phyloP scores from a whole-genome alignment of 2,113 vertebrate species.

The Gavia stellata region DNA sequence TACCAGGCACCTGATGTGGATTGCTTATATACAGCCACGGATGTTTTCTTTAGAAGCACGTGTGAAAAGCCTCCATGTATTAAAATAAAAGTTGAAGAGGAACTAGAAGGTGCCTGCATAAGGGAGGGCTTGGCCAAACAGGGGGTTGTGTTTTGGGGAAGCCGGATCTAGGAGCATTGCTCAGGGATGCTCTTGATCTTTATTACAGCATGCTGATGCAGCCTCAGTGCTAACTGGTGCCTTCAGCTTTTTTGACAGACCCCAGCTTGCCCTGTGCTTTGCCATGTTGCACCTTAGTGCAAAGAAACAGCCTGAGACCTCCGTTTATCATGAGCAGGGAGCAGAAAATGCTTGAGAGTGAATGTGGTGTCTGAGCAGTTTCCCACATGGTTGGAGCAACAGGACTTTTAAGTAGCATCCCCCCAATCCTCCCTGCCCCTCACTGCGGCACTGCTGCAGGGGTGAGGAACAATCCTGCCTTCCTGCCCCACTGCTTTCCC shows the following conservation, averaged over 20 bases:
- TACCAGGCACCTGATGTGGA: background rate
- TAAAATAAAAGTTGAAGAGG: background rate
- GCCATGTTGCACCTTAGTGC: background rate
- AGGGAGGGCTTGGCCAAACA: background rate
- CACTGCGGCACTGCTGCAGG: background rate
- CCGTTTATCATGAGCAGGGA: rapidly evolving
- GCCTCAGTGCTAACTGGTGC: background rate
- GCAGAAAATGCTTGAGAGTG: background rate
- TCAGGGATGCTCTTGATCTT: background rate
- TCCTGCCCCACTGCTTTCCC: background rate
- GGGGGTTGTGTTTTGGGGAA: background rate
- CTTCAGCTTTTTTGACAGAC: background rate
- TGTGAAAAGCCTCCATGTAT: background rate
- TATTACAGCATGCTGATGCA: background rate
- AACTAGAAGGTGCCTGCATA: background rate
- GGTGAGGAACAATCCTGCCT: background rate
- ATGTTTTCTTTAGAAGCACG: background rate
- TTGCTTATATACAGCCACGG: background rate
- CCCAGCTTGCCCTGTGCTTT: background rate
- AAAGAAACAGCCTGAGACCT: background rate
- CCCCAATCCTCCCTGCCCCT: background rate
- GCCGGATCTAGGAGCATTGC: background rate
- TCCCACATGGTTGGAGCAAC: background rate
- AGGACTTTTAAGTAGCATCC: background rate
- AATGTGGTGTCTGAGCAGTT: background rate